Base-by-base conservation (phyloP, 2,888 invertebrate species). In the Hoplodrina ambigua region DNA sequence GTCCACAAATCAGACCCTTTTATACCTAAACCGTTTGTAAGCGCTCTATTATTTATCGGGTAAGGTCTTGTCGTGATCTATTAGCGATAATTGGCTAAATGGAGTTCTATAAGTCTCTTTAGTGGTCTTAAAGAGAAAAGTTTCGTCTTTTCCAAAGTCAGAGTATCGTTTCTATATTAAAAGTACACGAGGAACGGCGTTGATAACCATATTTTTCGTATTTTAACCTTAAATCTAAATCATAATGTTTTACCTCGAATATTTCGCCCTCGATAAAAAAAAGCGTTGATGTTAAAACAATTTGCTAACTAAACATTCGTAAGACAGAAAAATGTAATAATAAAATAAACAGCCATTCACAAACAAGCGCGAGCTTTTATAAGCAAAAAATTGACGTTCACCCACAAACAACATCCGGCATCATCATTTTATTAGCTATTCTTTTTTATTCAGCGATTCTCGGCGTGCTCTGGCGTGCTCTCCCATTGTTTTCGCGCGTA, bases 401-500 rank as follows among this genome's bases (percentile, higher is more conserved):
- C 80, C 81, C 82, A 68, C 82, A 80, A 69, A 80, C 80, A 78
- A 83, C 83, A 85, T 85, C 84, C 80, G 81, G 82, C 75, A 79
- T 85, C 80, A 83, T 86, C 84, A 83, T 88, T 85, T 83, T 85
- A 85, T 85, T 78, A 81, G 79, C 76, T 74, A 83, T 75, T 80
- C 79, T 69, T 78, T 86, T 87, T 86, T 86, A 86, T 87, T 81
- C 72, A 81, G 71, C 75, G 73, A 81, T 84, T 84, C 82, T 78
- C 79, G 73, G 77, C 75, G 70, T 79, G 80, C 79, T 80, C 80
- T 76, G 79, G 72, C 84, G 75, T 76, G 75, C 81, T 75, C 80
- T 73, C 62, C 83, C 85, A 87, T 87, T 88, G 85, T 87, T 87
- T 87, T 83, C 81, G 70, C 80, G 84, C 82, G 85, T 82, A 85